Conservation (phyloP, 2,113 vertebrate species). For the Lethenteron camtschaticum region DNA sequence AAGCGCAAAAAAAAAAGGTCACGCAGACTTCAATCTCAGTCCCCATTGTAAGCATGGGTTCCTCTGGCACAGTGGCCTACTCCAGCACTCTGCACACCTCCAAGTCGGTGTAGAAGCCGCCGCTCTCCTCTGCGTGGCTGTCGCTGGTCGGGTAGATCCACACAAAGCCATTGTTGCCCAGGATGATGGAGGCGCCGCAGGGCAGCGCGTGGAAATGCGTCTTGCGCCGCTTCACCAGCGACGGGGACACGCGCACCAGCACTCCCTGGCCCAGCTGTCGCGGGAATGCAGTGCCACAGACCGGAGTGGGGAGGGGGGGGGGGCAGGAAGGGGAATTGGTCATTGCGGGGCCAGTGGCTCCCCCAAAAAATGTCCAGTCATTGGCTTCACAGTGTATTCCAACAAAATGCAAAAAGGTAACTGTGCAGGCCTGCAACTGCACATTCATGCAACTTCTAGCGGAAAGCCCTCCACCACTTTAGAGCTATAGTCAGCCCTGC, state of each 20-base stretch:
- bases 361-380: neutral
- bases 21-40: neutral
- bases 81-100: conserved; percentile 28
- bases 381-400: too few relatives aligned
- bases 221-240: conserved; percentile 77
- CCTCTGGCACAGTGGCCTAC: neutral
- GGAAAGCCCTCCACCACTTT: too few relatives aligned
- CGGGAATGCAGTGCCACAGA: neutral
- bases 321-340: conserved; percentile 1
- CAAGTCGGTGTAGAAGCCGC: conserved; percentile 48
- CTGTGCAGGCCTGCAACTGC: too few relatives aligned
- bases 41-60: neutral
- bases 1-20: neutral
- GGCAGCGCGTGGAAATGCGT: conserved; percentile 85
- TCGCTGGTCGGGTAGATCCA: conserved; percentile 68
- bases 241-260: conserved; percentile 64
- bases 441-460: too few relatives aligned
- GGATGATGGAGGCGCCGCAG: conserved; percentile 68
- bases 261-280: conserved; percentile 68
- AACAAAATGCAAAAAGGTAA: too few relatives aligned
- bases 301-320: neutral
- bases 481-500: too few relatives aligned
- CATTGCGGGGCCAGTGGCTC: neutral
- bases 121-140: conserved; percentile 55
- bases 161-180: conserved; percentile 78